Evolutionary conservation across 2,797 vertebrate species (phyloP), one percentile per base, ranked within the genome.

Genomic region (Enteromius paludinosus): DNA sequence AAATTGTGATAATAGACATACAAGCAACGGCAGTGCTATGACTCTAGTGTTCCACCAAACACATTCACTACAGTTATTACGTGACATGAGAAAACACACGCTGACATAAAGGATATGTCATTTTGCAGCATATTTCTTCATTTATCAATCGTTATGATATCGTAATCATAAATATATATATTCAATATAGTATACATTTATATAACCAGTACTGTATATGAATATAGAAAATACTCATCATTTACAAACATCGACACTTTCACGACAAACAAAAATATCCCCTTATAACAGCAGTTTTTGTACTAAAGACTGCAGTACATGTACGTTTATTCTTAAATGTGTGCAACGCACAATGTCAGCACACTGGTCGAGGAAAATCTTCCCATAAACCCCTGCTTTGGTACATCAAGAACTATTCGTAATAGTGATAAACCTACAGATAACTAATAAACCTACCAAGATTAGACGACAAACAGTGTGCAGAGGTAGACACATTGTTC

Each of bases 131-230:
- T 86, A 65, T 65, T 77, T 83, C 64, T 70, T 72, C 41, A 73
- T 80, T 47, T 79, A 82, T 64, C 69, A 7, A 69, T 20, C 52
- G n/a, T 49, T 68, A 82, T 45, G 38, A 81, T 82, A 56, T 54
- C n/a, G 47, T 47, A 38, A 59, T 77, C 72, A 80, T 85, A 83
- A 86, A n/a, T n/a, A 86, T 85, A 85, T 61, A 69, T 82, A 79
- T 75, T 47, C 25, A 62, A 54, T 56, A 75, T 79, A 73, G 5
- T 43, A 23, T 82, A 86, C 5, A 72, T 81, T 43, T 85, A 79
- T 85, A 85, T 82, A 74, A 78, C 78, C 11, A 79, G 49, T 76
- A 61, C 30, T 71, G 61, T 52, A 47, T 56, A 73, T 54, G 61
- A 45, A 81, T 52, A 81, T 85, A 86, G 49, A 80, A 84, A 87